These are phyloP conservation scores for Papio anubis DNA, from an alignment of 2,113 vertebrate species.

Conservation along the genomic window DNA sequence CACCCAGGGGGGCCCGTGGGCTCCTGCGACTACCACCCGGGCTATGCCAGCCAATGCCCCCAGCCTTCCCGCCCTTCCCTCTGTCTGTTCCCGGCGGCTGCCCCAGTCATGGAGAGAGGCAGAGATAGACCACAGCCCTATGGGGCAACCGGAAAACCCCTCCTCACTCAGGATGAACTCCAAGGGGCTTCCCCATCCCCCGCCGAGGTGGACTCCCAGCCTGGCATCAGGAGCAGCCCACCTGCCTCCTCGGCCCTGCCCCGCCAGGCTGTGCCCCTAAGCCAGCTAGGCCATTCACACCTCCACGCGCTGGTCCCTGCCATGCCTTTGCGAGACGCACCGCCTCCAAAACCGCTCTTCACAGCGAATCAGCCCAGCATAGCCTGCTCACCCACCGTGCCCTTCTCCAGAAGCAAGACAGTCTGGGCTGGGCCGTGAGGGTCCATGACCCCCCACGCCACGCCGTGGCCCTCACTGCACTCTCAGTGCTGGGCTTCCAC, in stretches of 20 bases:
- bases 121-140: neutral
- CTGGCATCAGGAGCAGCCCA: accelerated
- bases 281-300: accelerated
- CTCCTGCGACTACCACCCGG: accelerated
- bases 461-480: neutral
- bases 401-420: neutral
- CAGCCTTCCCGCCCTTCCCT: neutral
- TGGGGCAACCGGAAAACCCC: accelerated
- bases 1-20: neutral
- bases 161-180: neutral
- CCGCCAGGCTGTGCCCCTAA: accelerated
- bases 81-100: neutral
- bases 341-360: accelerated
- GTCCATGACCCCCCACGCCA: accelerated
- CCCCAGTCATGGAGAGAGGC: accelerated
- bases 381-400: accelerated
- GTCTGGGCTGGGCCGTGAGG: neutral
- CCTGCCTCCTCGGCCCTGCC: accelerated
- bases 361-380: accelerated
- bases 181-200: accelerated
- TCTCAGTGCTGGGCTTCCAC: neutral
- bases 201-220: neutral
- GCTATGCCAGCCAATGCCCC: neutral
- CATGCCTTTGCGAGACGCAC: accelerated
- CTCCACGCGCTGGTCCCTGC: neutral